Base-by-base conservation (phyloP, 2,888 invertebrate species). In the Xylota segnis region DNA sequence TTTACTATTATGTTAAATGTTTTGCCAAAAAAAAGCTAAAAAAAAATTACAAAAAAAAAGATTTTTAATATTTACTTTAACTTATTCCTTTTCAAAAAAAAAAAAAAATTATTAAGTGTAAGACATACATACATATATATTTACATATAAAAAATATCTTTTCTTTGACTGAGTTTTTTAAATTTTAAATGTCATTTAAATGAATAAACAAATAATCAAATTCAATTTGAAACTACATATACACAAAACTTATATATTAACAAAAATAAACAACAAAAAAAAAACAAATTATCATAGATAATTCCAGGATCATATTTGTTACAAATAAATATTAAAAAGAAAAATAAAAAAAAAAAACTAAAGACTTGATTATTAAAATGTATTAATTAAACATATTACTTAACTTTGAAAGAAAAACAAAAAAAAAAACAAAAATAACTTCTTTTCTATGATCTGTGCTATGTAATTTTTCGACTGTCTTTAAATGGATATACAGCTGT, bases 381-480 rank as follows among this genome's bases (percentile, higher is more conserved):
- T 43, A 70, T 32, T 45, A 43, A 54, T 6, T 59, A 27, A 40
- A 27, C 34, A 52, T 52, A 40, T 14, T 27, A 52, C 23, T n/a
- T 14, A 27, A 66, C 9, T 32, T 52, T 32, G 10, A 68, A 34
- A 52, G 40, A 56, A 43, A n/a, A 5, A 29, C 5, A 56, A 56
- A 70, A 32, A 29, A 56, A 56, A 70, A 32, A 29, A 56, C 18
- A 40, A 40, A 52, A 50, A n/a, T 45, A 40, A 29, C 10, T 45
- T 32, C 34, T 76, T 76, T 66, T 76, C 27, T 66, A 76, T 76
- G 66, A 68, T 63, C 54, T 63, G 63, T 63, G 66, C 58, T 66
- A 74, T 45, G 59, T 68, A 66, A 52, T 59, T 52, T 74, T 74
- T 81, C 54, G 81, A 81, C 81, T 81, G 75, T 81, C 52, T 61